Evolutionary conservation across 2,113 vertebrate genomes (phyloP), one percentile per base, ranked within the genome.

Genomic region (Pluvialis apricaria): DNA sequence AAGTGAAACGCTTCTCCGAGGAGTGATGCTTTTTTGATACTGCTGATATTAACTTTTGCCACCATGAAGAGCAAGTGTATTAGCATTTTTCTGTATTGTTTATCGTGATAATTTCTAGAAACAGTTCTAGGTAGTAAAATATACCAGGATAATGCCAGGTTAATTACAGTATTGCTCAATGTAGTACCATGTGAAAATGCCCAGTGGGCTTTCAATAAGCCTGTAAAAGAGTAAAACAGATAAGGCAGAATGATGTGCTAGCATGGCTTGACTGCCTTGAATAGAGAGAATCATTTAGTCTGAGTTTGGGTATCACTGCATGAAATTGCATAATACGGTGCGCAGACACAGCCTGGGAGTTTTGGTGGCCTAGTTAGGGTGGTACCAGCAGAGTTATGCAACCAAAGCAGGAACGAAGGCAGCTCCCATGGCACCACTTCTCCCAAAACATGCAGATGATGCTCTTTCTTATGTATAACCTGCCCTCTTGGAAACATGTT

Each of bases 341-440:
- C 9, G 2, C 81, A 77, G 66, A 61, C 58, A 86, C 54, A 92
- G 78, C 92, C 85, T 82, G 5, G 69, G 95, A 96, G 83, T 89
- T 82, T 69, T 11, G 36, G 77, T 94, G 96, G 69, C 96, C 95
- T 96, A 97, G 45, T 94, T 97, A 92, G 61, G 83, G 91, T 89
- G 86, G 57, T 6, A 94, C 88, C 85, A 81, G 92, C 94, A 86
- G 86, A 76, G 85, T 97, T 97, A 97, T 32, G 82, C 94, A 97
- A 97, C 75, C 49, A 73, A 47, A 61, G 5, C 0, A 0, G 84
- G 81, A 61, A 57, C 6, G 49, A 61, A 80, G 78, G 60, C 4
- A 77, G 54, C 54, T 87, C 62, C 73, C 0, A 0, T 10, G 2
- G 55, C 10, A 22, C 58, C 45, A 4, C 18, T 79, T 13, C 89